These are phyloP conservation scores for Mantis religiosa DNA, from an alignment of 2,888 invertebrate genomes.

Conservation along the genomic window DNA sequence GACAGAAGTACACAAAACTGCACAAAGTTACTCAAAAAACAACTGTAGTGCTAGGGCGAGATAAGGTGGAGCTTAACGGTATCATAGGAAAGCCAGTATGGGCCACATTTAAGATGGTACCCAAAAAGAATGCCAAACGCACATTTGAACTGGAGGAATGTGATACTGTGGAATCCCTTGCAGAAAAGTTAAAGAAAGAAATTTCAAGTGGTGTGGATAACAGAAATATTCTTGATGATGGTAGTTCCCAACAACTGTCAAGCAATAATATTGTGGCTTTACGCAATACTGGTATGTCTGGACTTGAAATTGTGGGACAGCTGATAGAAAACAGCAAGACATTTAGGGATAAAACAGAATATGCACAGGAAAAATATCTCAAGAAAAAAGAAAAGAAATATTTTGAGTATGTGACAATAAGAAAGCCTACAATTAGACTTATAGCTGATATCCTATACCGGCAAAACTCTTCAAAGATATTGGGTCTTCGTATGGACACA, in stretches of 20 bases:
- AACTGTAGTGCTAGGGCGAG: constrained; percentile 62
- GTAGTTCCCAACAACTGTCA: constrained; percentile 76
- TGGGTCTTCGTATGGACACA: constrained; percentile 79
- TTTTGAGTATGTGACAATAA: constrained; percentile 73
- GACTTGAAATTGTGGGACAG: constrained; percentile 78
- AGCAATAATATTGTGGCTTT: constrained; percentile 78
- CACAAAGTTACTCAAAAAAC: constrained; percentile 65
- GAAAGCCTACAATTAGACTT: constrained; percentile 76
- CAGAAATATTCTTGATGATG: constrained; percentile 73
- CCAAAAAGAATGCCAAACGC: constrained; percentile 52
- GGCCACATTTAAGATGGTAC: constrained; percentile 71
- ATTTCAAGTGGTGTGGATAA: constrained; percentile 72
- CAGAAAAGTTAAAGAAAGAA: constrained; percentile 60
- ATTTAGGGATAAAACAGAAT: constrained; percentile 86
- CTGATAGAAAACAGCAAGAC: constrained; percentile 88
- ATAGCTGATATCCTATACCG: constrained; percentile 80
- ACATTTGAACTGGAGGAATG: constrained; percentile 53
- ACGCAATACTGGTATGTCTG: constrained; percentile 69
- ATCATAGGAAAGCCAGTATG: constrained; percentile 66
- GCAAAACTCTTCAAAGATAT: constrained; percentile 69
- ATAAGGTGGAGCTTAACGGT: constrained; percentile 62
- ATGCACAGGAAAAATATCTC: constrained; percentile 89
- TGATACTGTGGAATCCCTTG: constrained; percentile 48
- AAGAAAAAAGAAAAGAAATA: constrained; percentile 95
- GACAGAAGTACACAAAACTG: constrained; percentile 72